Percentiles rank a stretch among this genome's conserved stretches.
These are phyloP conservation scores for Sphinx pinastri DNA, from an alignment of 2,888 invertebrate species.

Conservation along the genomic window DNA sequence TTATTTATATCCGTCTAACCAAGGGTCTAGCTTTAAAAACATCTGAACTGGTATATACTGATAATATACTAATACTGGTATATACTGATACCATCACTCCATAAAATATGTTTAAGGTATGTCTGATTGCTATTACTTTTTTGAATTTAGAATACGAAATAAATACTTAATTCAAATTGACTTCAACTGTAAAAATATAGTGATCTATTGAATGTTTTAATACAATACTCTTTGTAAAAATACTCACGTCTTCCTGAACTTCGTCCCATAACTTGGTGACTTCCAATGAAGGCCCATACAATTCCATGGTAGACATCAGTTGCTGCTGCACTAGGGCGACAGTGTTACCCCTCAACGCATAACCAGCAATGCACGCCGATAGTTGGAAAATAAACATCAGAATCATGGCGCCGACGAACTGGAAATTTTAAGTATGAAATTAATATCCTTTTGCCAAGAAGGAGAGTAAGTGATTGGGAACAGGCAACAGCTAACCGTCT, in stretches of 20 bases:
- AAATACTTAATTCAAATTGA: neutral
- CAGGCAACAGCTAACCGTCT: too few relatives aligned
- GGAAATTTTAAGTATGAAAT: slow-evolving; percentile 42
- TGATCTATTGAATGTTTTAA: neutral
- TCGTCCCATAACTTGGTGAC: slow-evolving; percentile 84
- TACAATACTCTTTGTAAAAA: neutral
- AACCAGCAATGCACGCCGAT: slow-evolving; percentile 90
- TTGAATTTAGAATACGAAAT: neutral
- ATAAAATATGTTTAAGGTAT: too few relatives aligned
- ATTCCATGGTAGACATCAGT: slow-evolving; percentile 75
- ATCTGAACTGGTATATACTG: too few relatives aligned
- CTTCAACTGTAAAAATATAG: neutral
- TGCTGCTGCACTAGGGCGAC: slow-evolving; percentile 77
- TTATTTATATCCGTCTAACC: too few relatives aligned
- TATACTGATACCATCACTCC: too few relatives aligned
- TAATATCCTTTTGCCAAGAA: too few relatives aligned
- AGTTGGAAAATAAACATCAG: slow-evolving; percentile 90
- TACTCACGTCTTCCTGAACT: slow-evolving; percentile 83
- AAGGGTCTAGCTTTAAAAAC: too few relatives aligned
- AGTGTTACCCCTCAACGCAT: slow-evolving; percentile 85
- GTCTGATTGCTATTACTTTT: too few relatives aligned
- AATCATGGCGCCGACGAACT: slow-evolving; percentile 87
- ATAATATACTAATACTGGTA: too few relatives aligned
- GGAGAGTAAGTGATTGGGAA: too few relatives aligned
- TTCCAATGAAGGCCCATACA: slow-evolving; percentile 68